Conservation (phyloP, 2,797 vertebrate species). For the Acomys russatus region DNA sequence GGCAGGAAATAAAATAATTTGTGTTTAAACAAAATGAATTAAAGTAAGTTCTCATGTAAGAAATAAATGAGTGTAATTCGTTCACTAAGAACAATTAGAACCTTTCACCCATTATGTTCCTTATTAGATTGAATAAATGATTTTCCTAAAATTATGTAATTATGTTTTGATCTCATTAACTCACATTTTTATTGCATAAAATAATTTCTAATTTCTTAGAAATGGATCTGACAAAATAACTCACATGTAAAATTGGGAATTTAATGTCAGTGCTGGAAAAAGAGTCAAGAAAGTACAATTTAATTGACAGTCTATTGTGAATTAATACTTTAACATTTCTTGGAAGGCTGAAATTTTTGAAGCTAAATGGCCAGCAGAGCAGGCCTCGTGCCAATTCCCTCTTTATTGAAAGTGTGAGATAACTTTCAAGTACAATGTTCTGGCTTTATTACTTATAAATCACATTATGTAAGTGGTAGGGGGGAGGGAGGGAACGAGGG, state of each 20-base stretch:
- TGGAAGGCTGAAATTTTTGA: background rate
- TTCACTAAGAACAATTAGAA: background rate
- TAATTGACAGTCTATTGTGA: conserved; percentile 2
- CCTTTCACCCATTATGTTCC: conserved; percentile 21
- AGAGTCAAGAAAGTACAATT: conserved; percentile 45
- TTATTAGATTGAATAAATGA: conserved; percentile 16
- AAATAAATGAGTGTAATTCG: conserved; percentile 39
- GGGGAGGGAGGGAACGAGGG: too few relatives aligned
- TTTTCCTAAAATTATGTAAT: conserved; percentile 58
- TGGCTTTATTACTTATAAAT: conserved; percentile 64
- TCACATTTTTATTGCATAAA: conserved; percentile 11
- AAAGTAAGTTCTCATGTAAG: background rate
- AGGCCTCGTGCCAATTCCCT: background rate
- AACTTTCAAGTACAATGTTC: conserved; percentile 70
- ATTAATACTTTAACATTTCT: conserved; percentile 23
- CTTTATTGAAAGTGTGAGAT: conserved; percentile 67
- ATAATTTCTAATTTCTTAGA: conserved; percentile 55
- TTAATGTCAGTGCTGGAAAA: conserved; percentile 54
- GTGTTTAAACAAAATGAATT: conserved; percentile 20
- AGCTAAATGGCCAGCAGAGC: background rate
- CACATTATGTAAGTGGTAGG: conserved; percentile 29
- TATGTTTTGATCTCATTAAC: conserved; percentile 32
- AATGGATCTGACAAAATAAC: conserved; percentile 50
- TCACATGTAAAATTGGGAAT: conserved; percentile 47
- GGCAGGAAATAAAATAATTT: conserved; percentile 38